phyloP scores from a whole-genome alignment of 2,888 invertebrate species.

The Phalera bucephala region DNA sequence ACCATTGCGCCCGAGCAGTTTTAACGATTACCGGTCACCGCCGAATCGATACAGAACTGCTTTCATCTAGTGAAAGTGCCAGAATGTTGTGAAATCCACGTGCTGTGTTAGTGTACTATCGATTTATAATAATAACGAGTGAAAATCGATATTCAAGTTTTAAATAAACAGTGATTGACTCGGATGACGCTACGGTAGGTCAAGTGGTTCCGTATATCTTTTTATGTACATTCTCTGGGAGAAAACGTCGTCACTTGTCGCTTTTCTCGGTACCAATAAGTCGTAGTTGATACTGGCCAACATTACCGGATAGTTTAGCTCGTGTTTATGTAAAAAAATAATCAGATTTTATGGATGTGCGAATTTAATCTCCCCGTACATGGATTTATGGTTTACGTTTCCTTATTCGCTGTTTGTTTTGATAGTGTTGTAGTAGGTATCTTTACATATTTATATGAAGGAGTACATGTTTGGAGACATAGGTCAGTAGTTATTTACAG shows the following conservation, averaged over 20 bases:
- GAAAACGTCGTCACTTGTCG: slow-evolving; percentile 31
- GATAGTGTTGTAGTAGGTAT: neutral
- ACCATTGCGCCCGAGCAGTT: slow-evolving; percentile 40
- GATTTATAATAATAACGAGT: slow-evolving; percentile 17
- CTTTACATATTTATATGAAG: no score
- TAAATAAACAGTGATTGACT: slow-evolving; percentile 16
- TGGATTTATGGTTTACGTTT: neutral
- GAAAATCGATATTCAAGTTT: slow-evolving; percentile 24
- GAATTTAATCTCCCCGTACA: slow-evolving; percentile 19
- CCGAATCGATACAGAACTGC: slow-evolving; percentile 63
- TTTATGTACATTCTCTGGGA: slow-evolving; percentile 35
- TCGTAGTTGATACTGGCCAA: slow-evolving; percentile 27
- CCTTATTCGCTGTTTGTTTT: slow-evolving; percentile 11
- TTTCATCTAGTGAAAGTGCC: slow-evolving; percentile 66
- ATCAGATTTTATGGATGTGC: slow-evolving; percentile 4
- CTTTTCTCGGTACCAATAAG: slow-evolving; percentile 27
- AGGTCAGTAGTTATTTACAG: neutral
- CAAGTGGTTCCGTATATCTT: slow-evolving; percentile 35
- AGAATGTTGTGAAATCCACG: slow-evolving; percentile 45
- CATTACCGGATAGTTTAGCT: neutral
- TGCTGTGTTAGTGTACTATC: slow-evolving; percentile 38
- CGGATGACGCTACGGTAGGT: slow-evolving; percentile 36
- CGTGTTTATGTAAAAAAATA: neutral
- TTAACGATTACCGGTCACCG: slow-evolving; percentile 48
- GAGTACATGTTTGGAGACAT: no score